Conservation (phyloP, 1,140 invertebrate species). For the Drosophila pruinosa region DNA sequence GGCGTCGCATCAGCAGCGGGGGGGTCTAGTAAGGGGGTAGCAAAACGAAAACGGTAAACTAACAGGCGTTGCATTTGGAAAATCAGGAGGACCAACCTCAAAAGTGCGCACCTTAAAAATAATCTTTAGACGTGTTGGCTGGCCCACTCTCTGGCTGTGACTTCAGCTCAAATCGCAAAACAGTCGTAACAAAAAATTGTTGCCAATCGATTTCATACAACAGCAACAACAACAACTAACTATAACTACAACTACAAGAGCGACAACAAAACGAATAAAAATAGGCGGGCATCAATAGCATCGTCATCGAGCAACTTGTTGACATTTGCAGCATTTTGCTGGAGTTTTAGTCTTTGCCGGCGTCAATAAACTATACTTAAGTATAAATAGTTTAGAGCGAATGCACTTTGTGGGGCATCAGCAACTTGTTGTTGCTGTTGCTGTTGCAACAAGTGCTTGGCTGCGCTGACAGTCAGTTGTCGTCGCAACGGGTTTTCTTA, state of each 20-base stretch:
- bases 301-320: constrained; percentile 71
- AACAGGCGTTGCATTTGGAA: constrained; percentile 80
- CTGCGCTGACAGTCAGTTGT: constrained; percentile 44
- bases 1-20: neutral
- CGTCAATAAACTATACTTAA: constrained; percentile 72
- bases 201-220: constrained; percentile 72
- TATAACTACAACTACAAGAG: constrained; percentile 11
- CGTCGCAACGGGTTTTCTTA: constrained; percentile 38
- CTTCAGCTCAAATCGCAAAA: constrained; percentile 61
- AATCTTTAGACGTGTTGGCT: constrained; percentile 76
- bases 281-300: constrained; percentile 52
- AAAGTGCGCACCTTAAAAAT: constrained; percentile 81
- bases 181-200: constrained; percentile 63
- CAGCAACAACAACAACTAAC: constrained; percentile 43
- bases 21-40: neutral
- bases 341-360: constrained; percentile 30
- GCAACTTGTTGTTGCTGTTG: constrained; percentile 12
- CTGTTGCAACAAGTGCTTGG: constrained; percentile 64
- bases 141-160: constrained; percentile 34
- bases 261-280: constrained; percentile 59
- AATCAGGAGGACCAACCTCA: constrained; percentile 79
- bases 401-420: constrained; percentile 63
- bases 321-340: constrained; percentile 68
- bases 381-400: constrained; percentile 69
- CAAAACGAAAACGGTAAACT: constrained; percentile 72